Evolutionary conservation across 2,797 vertebrate species (phyloP).

Genomic region (Falco peregrinus): DNA sequence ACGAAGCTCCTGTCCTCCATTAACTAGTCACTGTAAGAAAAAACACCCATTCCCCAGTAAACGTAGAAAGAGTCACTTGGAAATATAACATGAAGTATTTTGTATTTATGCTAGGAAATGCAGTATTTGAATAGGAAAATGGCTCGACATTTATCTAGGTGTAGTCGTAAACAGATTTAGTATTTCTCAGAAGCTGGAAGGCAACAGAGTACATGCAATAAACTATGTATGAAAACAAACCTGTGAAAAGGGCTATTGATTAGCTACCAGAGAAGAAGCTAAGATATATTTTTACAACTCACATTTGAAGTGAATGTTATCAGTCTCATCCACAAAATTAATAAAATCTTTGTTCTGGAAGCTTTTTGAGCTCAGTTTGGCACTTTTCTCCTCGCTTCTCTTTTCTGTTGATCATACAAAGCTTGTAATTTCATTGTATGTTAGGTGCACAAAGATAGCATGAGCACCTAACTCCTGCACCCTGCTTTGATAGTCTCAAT

Average conservation of each 20-base stretch:
- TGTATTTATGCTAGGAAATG: neutral
- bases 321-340: neutral
- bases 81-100: neutral
- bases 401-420: neutral
- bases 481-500: neutral
- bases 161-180: neutral
- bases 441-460: neutral
- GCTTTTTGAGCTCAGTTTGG: neutral
- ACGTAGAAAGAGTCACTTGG: neutral
- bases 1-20: neutral
- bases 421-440: neutral
- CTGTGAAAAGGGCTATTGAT: neutral
- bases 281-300: neutral
- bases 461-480: neutral
- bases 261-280: neutral
- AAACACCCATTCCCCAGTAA: neutral
- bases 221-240: neutral
- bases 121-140: neutral
- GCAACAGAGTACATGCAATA: neutral
- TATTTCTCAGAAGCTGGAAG: neutral
- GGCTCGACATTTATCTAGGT: neutral
- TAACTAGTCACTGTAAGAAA: neutral
- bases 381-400: neutral
- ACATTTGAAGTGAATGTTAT: neutral
- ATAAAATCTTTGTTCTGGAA: neutral